Evolutionary conservation across 2,888 invertebrate species (phyloP).

Genomic region (Dysmachus trigonus): DNA sequence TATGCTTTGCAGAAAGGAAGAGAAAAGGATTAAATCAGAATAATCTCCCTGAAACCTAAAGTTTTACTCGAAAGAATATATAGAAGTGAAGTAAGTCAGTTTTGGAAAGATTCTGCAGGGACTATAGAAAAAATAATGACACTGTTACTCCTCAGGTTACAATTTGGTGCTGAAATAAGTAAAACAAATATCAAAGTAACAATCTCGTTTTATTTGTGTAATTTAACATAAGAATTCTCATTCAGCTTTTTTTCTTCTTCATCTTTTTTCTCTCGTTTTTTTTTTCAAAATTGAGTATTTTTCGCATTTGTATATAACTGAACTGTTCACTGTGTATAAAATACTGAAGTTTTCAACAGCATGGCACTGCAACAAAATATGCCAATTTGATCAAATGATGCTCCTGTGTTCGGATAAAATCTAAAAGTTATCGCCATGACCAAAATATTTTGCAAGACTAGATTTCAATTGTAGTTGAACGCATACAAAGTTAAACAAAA

Average conservation of each 20-base stretch:
- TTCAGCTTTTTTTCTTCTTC: not conserved
- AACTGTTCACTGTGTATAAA: constrained; percentile 32
- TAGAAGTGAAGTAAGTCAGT: not conserved
- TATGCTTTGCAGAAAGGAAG: not conserved
- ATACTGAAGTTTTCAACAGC: constrained; percentile 30
- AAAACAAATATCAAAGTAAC: constrained; percentile 32
- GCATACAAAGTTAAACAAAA: constrained; percentile 41
- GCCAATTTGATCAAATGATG: constrained; percentile 11
- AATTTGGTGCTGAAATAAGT: not conserved
- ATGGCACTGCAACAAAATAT: constrained; percentile 31
- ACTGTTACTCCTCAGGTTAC: not conserved
- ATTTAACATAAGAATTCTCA: constrained; percentile 35
- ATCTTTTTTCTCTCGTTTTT: not conserved
- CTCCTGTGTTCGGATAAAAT: not conserved
- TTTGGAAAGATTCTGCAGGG: not conserved
- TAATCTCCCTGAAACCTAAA: not conserved
- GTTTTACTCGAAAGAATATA: not conserved
- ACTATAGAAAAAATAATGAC: too few relatives aligned
- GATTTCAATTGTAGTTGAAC: constrained; percentile 34
- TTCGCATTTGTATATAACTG: constrained; percentile 34
- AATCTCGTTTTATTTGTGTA: constrained; percentile 37
- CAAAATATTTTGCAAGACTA: constrained; percentile 23
- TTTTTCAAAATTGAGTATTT: constrained; percentile 36
- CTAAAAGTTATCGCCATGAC: constrained; percentile 6
- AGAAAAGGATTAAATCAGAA: not conserved